Evolutionary conservation across 1,140 invertebrate genomes (phyloP).

Genomic region (Drosophila arawakana): DNA sequence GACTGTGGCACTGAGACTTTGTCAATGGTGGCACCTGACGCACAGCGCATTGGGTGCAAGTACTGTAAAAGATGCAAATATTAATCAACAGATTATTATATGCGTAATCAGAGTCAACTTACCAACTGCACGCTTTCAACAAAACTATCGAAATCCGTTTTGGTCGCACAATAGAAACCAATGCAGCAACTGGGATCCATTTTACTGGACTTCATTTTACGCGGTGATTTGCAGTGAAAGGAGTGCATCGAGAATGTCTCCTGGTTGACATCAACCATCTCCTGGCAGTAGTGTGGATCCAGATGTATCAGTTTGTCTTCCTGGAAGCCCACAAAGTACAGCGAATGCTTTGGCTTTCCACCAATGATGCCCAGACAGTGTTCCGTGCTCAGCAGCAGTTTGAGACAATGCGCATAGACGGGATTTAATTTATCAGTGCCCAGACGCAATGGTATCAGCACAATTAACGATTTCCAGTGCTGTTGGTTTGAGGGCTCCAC

Average conservation of each 20-base stretch:
- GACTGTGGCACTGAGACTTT: constrained; percentile 35
- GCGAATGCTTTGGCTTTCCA: constrained; percentile 94
- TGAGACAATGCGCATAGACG: constrained; percentile 92
- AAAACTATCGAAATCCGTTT: constrained; percentile 92
- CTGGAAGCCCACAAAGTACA: constrained; percentile 97
- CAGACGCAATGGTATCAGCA: constrained; percentile 93
- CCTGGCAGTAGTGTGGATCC: constrained; percentile 97
- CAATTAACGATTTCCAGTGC: constrained; percentile 91
- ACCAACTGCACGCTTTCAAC: constrained; percentile 88
- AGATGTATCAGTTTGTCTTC: constrained; percentile 96
- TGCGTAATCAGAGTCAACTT: constrained; percentile 35
- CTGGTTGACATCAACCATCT: constrained; percentile 92
- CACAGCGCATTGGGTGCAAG: constrained; percentile 86
- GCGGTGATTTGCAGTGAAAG: constrained; percentile 94
- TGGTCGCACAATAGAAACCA: constrained; percentile 93
- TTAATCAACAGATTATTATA: neutral
- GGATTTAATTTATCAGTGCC: constrained; percentile 93
- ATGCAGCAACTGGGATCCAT: constrained; percentile 97
- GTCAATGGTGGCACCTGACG: constrained; percentile 66
- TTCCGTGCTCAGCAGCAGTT: constrained; percentile 91
- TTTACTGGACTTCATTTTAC: constrained; percentile 93
- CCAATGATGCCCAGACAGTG: constrained; percentile 96
- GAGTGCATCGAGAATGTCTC: constrained; percentile 89
- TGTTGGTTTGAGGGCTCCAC: constrained; percentile 54
- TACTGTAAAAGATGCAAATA: constrained; percentile 85